A percentile compares a stretch with the other conserved stretches of the same genome.
Conservation (phyloP, 2,797 vertebrate species). For the Chromis chromis region DNA sequence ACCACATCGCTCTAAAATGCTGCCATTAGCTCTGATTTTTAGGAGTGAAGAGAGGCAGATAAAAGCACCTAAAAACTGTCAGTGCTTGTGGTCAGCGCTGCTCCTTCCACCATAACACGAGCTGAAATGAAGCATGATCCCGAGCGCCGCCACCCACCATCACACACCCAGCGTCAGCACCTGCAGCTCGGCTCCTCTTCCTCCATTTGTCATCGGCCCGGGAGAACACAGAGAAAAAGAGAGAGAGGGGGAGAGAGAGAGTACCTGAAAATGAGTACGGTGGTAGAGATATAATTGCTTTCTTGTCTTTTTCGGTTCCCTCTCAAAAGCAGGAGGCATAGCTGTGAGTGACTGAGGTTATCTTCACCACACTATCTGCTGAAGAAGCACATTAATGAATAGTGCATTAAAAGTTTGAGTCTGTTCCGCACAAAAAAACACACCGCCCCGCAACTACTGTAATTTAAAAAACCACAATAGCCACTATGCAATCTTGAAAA, state of each 20-base stretch:
- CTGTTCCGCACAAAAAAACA: conserved; percentile 37
- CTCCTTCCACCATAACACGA: conserved; percentile 48
- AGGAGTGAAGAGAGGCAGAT: conserved; percentile 44
- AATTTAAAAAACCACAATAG: conserved; percentile 71
- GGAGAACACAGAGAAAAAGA: conserved; percentile 49
- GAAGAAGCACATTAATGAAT: conserved; percentile 84
- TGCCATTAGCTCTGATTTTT: conserved; percentile 53
- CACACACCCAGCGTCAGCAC: conserved; percentile 60
- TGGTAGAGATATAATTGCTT: conserved; percentile 82
- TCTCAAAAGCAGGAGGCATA: conserved; percentile 71
- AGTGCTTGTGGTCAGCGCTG: conserved; percentile 42
- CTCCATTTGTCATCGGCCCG: conserved; percentile 74
- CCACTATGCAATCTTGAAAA: conserved; percentile 56
- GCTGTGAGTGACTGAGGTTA: conserved; percentile 81
- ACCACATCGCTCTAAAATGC: conserved; percentile 25
- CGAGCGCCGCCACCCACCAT: conserved; percentile 17
- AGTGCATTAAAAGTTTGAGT: conserved; percentile 80
- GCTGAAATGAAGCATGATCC: conserved; percentile 65
- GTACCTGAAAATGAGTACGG: conserved; percentile 74
- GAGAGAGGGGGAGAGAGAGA: conserved; percentile 53
- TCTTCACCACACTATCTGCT: conserved; percentile 78
- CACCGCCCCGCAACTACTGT: conserved; percentile 56
- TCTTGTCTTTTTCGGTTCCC: conserved; percentile 80
- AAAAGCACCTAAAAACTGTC: conserved; percentile 49
- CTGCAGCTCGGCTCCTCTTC: conserved; percentile 69